phyloP scores from a whole-genome alignment of 1,140 invertebrate species.

The Arctopsyche grandis region DNA sequence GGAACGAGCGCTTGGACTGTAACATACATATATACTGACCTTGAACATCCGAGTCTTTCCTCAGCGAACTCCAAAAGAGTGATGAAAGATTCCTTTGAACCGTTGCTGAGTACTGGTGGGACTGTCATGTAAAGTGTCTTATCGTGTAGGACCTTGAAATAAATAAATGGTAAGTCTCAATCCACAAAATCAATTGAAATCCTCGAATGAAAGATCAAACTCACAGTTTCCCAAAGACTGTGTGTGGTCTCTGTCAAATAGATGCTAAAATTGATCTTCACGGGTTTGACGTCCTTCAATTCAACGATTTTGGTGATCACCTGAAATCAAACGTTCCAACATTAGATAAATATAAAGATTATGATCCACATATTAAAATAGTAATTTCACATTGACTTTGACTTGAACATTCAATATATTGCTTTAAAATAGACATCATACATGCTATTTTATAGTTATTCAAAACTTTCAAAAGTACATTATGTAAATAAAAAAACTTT shows the following conservation, averaged over 20 bases:
- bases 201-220: conserved; percentile 52
- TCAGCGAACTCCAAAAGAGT: conserved; percentile 95
- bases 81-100: conserved; percentile 93
- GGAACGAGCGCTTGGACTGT: no score
- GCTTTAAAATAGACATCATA: no score
- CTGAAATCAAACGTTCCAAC: no score
- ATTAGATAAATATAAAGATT: no score
- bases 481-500: no score
- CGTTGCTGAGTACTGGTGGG: conserved; percentile 83
- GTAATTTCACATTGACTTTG: no score
- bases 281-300: conserved; percentile 71
- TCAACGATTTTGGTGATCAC: conserved; percentile 64
- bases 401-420: no score
- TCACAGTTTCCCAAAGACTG: conserved; percentile 84
- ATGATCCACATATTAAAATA: conserved; percentile 10
- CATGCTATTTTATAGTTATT: no score
- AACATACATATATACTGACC: conserved; percentile 55
- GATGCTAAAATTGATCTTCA: conserved; percentile 81
- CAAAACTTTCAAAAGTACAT: no score
- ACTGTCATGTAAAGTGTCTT: conserved; percentile 87
- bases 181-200: no score
- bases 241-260: conserved; percentile 79
- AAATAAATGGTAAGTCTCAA: not conserved
- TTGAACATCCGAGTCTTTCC: conserved; percentile 84
- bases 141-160: conserved; percentile 72